Evolutionary conservation across 2,113 vertebrate genomes (phyloP).

Genomic region (Protomyctophum bolini): DNA sequence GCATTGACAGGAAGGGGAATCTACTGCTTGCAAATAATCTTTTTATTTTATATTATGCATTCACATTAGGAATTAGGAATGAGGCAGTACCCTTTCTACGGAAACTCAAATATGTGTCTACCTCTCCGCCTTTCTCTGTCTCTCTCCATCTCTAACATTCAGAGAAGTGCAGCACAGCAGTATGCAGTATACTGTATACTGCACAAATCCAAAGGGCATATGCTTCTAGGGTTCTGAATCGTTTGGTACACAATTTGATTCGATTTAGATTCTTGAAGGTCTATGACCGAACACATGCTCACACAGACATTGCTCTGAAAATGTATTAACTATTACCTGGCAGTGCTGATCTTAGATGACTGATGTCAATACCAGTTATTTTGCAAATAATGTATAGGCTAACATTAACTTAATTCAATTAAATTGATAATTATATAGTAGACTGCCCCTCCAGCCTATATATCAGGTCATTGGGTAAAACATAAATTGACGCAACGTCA

Average conservation of each 20-base stretch:
- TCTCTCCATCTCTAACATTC: slow-evolving; percentile 47
- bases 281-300: background rate
- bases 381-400: too few species aligned
- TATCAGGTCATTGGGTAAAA: too few species aligned
- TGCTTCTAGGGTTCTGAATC: background rate
- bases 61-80: slow-evolving; percentile 51
- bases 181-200: too few species aligned
- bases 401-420: too few species aligned
- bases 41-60: slow-evolving; percentile 51
- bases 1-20: slow-evolving; percentile 58
- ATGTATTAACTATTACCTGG: too few species aligned
- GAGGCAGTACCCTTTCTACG: slow-evolving; percentile 16
- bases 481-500: too few species aligned
- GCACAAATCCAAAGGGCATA: slow-evolving; percentile 42
- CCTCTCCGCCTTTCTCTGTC: background rate
- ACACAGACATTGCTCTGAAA: too few species aligned
- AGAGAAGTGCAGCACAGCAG: slow-evolving; percentile 50
- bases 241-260: background rate
- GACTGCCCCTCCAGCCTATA: too few species aligned
- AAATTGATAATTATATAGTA: too few species aligned
- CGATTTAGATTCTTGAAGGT: background rate
- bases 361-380: background rate
- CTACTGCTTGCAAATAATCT: slow-evolving; percentile 63
- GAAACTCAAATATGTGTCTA: slow-evolving; percentile 7
- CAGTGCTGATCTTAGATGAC: slow-evolving; percentile 26